phyloP scores from a whole-genome alignment of 2,113 vertebrate genomes.

The Callospermophilus lateralis region DNA sequence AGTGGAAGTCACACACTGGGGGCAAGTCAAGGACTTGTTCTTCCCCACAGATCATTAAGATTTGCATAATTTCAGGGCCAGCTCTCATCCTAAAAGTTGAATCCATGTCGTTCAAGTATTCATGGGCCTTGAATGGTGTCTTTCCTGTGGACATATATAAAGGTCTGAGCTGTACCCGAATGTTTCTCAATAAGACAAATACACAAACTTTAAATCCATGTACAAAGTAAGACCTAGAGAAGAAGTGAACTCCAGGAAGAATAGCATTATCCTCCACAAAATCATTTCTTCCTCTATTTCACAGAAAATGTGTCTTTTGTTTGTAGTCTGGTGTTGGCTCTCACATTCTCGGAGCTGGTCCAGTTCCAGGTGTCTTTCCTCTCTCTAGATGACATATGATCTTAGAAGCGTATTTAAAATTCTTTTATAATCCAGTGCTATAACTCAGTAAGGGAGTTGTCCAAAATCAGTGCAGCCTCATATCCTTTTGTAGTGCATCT shows the following conservation, averaged over 20 bases:
- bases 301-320: background rate
- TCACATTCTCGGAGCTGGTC: background rate
- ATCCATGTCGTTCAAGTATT: background rate
- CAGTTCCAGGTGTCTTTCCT: constrained; percentile 15
- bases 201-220: background rate
- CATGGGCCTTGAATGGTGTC: background rate
- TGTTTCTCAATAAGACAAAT: background rate
- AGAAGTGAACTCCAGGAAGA: background rate
- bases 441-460: background rate
- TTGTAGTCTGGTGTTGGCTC: background rate
- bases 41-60: background rate
- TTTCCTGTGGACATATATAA: background rate
- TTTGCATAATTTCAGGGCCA: background rate
- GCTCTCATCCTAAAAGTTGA: constrained; percentile 29
- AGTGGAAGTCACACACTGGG: constrained; percentile 53
- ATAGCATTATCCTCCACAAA: background rate
- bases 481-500: background rate
- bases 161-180: background rate
- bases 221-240: background rate
- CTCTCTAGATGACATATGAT: constrained; percentile 43
- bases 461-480: background rate
- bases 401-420: constrained; percentile 51
- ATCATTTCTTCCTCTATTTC: background rate
- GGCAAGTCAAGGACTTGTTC: constrained; percentile 65
- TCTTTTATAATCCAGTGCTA: background rate